Base-by-base conservation (phyloP, 2,888 invertebrate genomes). In the Dicranocentrus wangi region DNA sequence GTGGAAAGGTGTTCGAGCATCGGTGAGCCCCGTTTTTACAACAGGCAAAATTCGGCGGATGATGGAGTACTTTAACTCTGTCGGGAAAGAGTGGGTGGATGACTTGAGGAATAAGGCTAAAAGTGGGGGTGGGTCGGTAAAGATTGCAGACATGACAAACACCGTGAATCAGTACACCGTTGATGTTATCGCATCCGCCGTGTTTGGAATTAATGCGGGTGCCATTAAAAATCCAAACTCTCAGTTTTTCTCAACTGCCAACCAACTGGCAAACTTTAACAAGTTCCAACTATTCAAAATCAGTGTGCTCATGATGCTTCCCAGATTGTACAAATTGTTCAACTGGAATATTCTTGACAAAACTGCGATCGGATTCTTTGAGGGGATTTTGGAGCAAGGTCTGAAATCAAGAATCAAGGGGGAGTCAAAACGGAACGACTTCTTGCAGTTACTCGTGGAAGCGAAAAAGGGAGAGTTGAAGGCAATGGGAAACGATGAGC, bases 21-120 rank as follows among this genome's bases (percentile, higher is more conserved):
- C 73, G 3, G 28, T 79, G 10, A 79, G 75, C 39, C 82, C 82
- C 0, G 70, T 79, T 7, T 79, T 82, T 19, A 82, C 82, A 25
- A 63, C 82, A 1, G 82, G 82, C 1, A 82, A 82, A 63, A 82
- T 82, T 21, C 25, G 73, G 13, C 25, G 76, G 10, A 73, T 82
- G 75, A 80, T 82, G 68, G 60, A 39, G n/a, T 19, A 68, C 10
- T 75, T 83, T 43, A 70, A 80, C 8, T 15, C 28, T 27, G 61
- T 66, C 10, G 71, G 80, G 0, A 42, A 72, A 19, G 61, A 69
- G 21, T 63, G 80, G 65, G 69, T 58, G 27, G 3, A 51, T 19
- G 28, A 1, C n/a, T n/a, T 13, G n/a, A 39, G 69, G 17, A 21
- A 28, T 1, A 66, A 72, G n/a, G 8, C 25, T 5, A 27, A 19